Conservation (phyloP, 2,888 invertebrate species). For the Xiphydria camelus region DNA sequence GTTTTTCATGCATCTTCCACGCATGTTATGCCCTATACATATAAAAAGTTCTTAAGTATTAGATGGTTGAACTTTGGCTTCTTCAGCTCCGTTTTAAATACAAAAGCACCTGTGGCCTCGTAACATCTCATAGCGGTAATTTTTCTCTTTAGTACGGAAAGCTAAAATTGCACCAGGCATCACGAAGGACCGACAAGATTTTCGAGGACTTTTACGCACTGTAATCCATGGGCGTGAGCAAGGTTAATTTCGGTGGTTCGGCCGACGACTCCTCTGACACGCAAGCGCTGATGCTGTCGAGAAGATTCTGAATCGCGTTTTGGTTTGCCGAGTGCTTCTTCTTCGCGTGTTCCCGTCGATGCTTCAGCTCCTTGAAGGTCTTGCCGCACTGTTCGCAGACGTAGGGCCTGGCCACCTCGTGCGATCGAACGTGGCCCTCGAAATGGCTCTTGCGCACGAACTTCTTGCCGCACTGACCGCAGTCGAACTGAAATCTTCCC, state of each 20-base stretch:
- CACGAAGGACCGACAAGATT: neutral
- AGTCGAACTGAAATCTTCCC: slow-evolving; percentile 54
- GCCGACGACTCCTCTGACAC: slow-evolving; percentile 41
- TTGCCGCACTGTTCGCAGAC: slow-evolving; percentile 54
- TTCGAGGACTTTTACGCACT: slow-evolving; percentile 28
- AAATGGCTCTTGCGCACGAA: slow-evolving; percentile 57
- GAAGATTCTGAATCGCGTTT: slow-evolving; percentile 47
- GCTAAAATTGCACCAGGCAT: neutral
- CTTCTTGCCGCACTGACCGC: slow-evolving; percentile 54
- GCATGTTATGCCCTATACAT: too few species aligned
- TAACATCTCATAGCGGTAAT: too few species aligned
- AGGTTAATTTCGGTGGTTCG: slow-evolving; percentile 49
- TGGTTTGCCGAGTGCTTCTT: slow-evolving; percentile 48
- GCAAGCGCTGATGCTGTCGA: slow-evolving; percentile 50
- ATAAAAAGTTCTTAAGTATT: too few species aligned
- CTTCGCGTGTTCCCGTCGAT: slow-evolving; percentile 53
- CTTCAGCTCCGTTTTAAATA: too few species aligned
- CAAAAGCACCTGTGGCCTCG: too few species aligned
- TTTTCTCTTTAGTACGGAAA: neutral
- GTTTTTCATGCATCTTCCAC: too few species aligned
- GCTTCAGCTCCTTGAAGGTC: slow-evolving; percentile 54
- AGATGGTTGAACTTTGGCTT: too few species aligned
- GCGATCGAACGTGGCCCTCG: slow-evolving; percentile 53
- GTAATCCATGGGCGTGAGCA: slow-evolving; percentile 53
- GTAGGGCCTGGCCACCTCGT: slow-evolving; percentile 53